Percentiles rank a stretch among this genome's conserved stretches.
Conservation (phyloP, 2,888 invertebrate genomes). For the Lasiommata megera region DNA sequence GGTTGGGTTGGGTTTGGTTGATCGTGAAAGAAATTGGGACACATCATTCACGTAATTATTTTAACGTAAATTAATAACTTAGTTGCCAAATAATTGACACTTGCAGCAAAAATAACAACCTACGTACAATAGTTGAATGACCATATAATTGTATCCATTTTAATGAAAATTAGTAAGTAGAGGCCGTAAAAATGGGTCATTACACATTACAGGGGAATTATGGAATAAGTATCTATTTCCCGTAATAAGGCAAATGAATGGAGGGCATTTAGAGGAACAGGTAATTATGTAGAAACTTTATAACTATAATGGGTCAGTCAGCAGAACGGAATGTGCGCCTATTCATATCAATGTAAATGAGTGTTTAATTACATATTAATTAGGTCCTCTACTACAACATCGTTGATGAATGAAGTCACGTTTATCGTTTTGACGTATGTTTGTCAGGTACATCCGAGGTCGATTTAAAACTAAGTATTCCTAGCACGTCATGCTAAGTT, state of each 20-base stretch:
- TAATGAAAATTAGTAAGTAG: too few relatives aligned
- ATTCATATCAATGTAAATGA: constrained; percentile 1
- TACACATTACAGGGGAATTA: too few relatives aligned
- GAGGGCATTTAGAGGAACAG: not conserved
- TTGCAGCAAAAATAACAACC: too few relatives aligned
- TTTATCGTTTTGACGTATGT: not conserved
- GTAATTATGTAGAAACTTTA: not conserved
- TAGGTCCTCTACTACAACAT: not conserved
- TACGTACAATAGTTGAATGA: too few relatives aligned
- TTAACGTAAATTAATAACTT: too few relatives aligned
- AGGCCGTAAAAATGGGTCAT: too few relatives aligned
- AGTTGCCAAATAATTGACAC: too few relatives aligned
- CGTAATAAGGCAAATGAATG: not conserved
- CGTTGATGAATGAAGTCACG: not conserved
- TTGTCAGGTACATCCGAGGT: not conserved
- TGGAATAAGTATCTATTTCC: not conserved
- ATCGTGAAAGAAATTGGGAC: too few relatives aligned
- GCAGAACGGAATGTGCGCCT: constrained; percentile 6
- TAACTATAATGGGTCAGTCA: constrained; percentile 7
- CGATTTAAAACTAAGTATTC: not conserved
- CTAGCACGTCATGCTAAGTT: not conserved
- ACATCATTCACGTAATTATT: too few relatives aligned
- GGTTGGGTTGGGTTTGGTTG: too few relatives aligned
- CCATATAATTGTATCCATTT: too few relatives aligned
- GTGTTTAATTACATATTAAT: constrained; percentile 1